These are phyloP conservation scores for Chrysomallon squamiferum DNA, from an alignment of 1,140 invertebrate species.

Conservation along the genomic window DNA sequence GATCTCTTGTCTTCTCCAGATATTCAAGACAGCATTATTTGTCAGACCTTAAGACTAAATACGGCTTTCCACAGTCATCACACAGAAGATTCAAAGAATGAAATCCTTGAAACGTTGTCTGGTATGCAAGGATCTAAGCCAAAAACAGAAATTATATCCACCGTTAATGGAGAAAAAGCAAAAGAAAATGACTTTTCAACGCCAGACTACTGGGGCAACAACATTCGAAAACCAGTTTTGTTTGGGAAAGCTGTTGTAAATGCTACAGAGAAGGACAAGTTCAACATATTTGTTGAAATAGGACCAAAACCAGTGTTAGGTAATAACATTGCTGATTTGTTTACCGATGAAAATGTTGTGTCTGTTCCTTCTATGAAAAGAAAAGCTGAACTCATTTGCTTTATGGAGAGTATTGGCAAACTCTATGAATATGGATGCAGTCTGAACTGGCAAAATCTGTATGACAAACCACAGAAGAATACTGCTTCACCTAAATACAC, in stretches of 20 bases:
- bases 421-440: constrained; percentile 19
- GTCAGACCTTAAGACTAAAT: constrained; percentile 21
- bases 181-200: constrained; percentile 3
- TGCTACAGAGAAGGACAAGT: constrained; percentile 5
- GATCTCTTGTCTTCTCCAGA: constrained; percentile 1
- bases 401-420: constrained; percentile 13
- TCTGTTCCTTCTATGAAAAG: constrained; percentile 34
- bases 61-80: constrained; percentile 42
- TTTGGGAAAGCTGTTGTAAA: constrained; percentile 27
- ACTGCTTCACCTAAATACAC: constrained; percentile 22
- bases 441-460: constrained; percentile 22
- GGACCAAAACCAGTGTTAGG: constrained; percentile 37
- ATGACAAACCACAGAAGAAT: neutral
- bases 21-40: constrained; percentile 12
- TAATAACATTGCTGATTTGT: constrained; percentile 30
- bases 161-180: constrained; percentile 27
- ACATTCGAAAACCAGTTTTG: constrained; percentile 30
- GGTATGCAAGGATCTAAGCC: constrained; percentile 14
- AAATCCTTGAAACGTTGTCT: constrained; percentile 12
- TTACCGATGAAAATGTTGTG: constrained; percentile 13
- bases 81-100: constrained; percentile 17
- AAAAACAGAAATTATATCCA: constrained; percentile 25
- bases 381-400: constrained; percentile 16
- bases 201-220: constrained; percentile 32
- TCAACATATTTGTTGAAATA: constrained; percentile 41